Evolutionary conservation across 2,113 vertebrate genomes (phyloP).

Genomic region (Kryptolebias marmoratus): DNA sequence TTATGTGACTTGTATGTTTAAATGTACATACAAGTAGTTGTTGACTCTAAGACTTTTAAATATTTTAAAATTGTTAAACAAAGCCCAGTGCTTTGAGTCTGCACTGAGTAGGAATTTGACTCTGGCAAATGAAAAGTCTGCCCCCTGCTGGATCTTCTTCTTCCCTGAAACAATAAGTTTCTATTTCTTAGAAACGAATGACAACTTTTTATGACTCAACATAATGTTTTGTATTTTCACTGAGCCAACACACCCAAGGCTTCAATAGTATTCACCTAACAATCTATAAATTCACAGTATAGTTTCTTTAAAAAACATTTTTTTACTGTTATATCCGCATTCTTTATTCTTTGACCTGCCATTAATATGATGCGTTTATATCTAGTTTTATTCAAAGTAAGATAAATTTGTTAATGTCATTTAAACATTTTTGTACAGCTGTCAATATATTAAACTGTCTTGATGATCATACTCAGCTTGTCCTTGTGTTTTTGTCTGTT

Average conservation of each 20-base stretch:
- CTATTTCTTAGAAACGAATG: slow-evolving; percentile 34
- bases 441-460: neutral
- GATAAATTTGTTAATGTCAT: too few species aligned
- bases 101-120: neutral
- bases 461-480: too few species aligned
- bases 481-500: too few species aligned
- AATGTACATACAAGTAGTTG: neutral
- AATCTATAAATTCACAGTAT: too few species aligned
- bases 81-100: neutral
- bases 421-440: neutral
- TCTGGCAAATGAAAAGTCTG: neutral
- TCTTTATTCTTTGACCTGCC: too few species aligned
- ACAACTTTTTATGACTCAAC: neutral
- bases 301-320: too few species aligned
- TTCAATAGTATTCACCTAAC: too few species aligned
- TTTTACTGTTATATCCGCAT: too few species aligned
- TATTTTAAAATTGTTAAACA: neutral
- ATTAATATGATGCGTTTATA: too few species aligned
- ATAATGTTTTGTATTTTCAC: neutral
- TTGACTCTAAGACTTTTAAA: neutral
- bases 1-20: neutral
- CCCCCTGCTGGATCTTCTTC: slow-evolving; percentile 35
- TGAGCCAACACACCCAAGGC: too few species aligned
- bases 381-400: too few species aligned
- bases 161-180: slow-evolving; percentile 26